Evolutionary conservation across 1,140 invertebrate genomes (phyloP).

Genomic region (Hermatobates lingyangjiaoensis): DNA sequence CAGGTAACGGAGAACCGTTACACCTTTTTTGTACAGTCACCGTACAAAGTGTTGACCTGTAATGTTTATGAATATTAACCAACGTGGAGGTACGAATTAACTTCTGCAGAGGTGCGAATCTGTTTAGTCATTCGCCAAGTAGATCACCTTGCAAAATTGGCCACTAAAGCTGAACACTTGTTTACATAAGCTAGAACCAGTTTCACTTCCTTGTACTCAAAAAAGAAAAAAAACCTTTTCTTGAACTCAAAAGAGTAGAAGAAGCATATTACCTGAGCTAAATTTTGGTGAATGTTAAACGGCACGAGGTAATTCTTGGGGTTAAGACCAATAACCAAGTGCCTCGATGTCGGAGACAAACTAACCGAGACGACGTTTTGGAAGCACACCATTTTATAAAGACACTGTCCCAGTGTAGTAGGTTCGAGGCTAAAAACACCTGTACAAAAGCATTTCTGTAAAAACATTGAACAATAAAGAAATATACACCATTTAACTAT

Average conservation of each 20-base stretch:
- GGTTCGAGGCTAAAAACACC: slow-evolving; percentile 61
- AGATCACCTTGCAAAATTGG: too few species aligned
- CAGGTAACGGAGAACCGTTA: too few species aligned
- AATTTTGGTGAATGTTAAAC: slow-evolving; percentile 31
- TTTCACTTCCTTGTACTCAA: neutral
- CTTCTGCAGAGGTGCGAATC: too few species aligned
- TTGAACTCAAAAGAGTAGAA: slow-evolving; percentile 16
- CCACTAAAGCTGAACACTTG: too few species aligned
- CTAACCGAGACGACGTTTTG: slow-evolving; percentile 64
- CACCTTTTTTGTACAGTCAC: too few species aligned
- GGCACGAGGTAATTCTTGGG: slow-evolving; percentile 35
- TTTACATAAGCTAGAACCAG: neutral
- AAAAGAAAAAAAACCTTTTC: slow-evolving; percentile 14
- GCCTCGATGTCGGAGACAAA: slow-evolving; percentile 52
- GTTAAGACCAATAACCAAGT: slow-evolving; percentile 59
- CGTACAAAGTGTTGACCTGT: too few species aligned
- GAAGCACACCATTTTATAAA: slow-evolving; percentile 54
- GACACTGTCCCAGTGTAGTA: slow-evolving; percentile 48
- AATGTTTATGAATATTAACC: too few species aligned
- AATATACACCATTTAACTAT: too few species aligned
- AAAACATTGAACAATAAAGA: too few species aligned
- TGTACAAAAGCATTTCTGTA: too few species aligned
- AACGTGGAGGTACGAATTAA: too few species aligned
- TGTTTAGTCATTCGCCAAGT: too few species aligned
- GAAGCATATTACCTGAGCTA: slow-evolving; percentile 42